phyloP scores from a whole-genome alignment of 2,113 vertebrate genomes.

The Sprattus sprattus region DNA sequence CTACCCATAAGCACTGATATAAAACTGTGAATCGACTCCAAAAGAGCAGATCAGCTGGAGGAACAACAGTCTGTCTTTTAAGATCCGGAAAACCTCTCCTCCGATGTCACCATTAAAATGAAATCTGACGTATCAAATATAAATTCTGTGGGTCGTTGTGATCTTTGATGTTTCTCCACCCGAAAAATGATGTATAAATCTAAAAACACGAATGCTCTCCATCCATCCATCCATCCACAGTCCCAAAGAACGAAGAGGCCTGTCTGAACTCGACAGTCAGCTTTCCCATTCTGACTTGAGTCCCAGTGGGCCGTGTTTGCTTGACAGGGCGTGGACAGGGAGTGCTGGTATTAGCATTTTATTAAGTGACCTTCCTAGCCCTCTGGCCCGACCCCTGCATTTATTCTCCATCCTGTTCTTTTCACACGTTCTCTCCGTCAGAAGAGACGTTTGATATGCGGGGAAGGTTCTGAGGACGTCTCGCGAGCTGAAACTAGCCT shows the following conservation, averaged over 20 bases:
- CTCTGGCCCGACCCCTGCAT: conserved; percentile 27
- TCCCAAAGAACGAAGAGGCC: background rate
- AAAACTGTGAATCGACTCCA: too few relatives aligned
- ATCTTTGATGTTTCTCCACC: too few relatives aligned
- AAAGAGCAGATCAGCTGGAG: too few relatives aligned
- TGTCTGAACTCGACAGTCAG: background rate
- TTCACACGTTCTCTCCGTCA: background rate
- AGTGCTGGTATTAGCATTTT: conserved; percentile 55
- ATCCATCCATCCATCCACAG: background rate
- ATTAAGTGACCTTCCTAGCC: conserved; percentile 49
- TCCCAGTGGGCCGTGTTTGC: conserved; percentile 36
- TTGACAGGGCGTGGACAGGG: conserved; percentile 47
- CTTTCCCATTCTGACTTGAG: conserved; percentile 7
- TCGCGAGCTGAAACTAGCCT: background rate
- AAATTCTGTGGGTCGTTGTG: too few relatives aligned
- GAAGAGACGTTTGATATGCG: background rate
- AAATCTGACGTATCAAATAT: too few relatives aligned
- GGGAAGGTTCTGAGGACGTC: background rate
- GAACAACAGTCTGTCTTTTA: too few relatives aligned
- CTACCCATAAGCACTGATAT: too few relatives aligned
- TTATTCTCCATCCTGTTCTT: conserved; percentile 7
- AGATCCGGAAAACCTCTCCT: too few relatives aligned
- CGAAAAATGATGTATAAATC: too few relatives aligned
- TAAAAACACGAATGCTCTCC: background rate
- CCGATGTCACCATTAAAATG: too few relatives aligned